Base-by-base conservation (phyloP, 2,888 invertebrate genomes). In the Tipula confusa region DNA sequence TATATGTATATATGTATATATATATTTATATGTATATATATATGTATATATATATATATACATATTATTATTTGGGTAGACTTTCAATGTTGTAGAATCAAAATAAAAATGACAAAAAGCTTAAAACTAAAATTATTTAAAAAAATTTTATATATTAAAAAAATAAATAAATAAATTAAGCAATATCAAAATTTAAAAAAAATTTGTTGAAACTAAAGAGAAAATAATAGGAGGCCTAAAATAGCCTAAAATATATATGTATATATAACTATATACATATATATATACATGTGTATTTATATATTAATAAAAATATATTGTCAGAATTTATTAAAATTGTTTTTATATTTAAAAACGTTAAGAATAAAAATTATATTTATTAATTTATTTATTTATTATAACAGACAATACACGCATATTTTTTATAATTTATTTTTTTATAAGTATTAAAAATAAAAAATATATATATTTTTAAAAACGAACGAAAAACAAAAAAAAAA, bases 111-210 rank as follows among this genome's bases (percentile, higher is more conserved):
- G 64, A 64, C n/a, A 64, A 64, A 24, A 6, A 64, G 64, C 64
- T 64, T 64, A 64, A 64, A 24, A 64, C 7, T 64, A 64, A n/a
- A 24, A 64, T 64, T 64, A 64, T 64, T 24, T n/a, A n/a, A n/a
- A n/a, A n/a, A 64, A 64, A 64, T 64, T 64, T 64, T 64, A 64
- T 64, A 64, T 64, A 64, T 64, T n/a, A n/a, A n/a, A 64, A 64
- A 64, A 64, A 64, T 64, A 64, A 64, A 64, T 64, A 64, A 64
- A 64, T 64, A 64, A 64, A 64, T 80, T 80, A 80, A 80, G 80
- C 80, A 80, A 80, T 80, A 80, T 80, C 80, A 80, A 80, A 80
- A 80, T 31, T 80, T 29, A 43, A 24, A 24, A 64, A 24, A 64
- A 64, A 64, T 18, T 64, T 64, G 64, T 64, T 64, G 64, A 64